Evolutionary conservation across 1,140 invertebrate species (phyloP).

Genomic region (Scylla paramamosain): DNA sequence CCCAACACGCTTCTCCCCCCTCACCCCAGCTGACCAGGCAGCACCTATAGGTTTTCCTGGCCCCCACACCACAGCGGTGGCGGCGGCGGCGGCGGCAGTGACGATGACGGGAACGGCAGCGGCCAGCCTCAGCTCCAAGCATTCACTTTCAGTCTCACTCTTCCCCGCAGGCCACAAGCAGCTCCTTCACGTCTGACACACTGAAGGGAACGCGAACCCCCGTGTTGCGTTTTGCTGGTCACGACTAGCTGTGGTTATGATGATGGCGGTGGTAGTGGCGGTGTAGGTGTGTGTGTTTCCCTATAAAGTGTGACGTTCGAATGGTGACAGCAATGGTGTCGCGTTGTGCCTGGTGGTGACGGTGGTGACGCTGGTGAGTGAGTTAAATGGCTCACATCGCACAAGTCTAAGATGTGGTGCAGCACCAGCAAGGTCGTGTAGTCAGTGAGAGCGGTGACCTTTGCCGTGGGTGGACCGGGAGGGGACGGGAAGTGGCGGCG

Average conservation of each 20-base stretch:
- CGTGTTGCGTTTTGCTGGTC: not conserved
- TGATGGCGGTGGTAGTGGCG: not conserved
- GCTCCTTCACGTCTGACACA: not conserved
- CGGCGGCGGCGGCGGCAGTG: not conserved
- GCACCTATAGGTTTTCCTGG: not conserved
- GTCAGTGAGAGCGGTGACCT: not conserved
- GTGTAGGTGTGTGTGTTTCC: not conserved
- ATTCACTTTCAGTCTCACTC: not conserved
- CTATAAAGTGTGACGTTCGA: not conserved
- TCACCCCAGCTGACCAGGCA: not conserved
- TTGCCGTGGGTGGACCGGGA: not conserved
- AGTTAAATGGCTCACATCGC: not conserved
- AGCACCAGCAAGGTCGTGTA: not conserved
- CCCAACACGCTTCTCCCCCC: not conserved
- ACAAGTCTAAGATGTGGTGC: not conserved
- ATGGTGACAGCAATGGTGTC: not conserved
- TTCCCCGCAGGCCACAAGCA: not conserved
- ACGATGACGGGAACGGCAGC: not conserved
- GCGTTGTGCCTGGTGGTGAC: not conserved
- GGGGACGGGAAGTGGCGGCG: not conserved
- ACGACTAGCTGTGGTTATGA: not conserved
- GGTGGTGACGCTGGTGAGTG: not conserved
- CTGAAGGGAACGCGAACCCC: not conserved
- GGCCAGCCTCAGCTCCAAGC: not conserved
- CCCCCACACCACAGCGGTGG: not conserved